These are phyloP conservation scores for Aphidius gifuensis DNA, from an alignment of 1,140 invertebrate species.

Conservation along the genomic window DNA sequence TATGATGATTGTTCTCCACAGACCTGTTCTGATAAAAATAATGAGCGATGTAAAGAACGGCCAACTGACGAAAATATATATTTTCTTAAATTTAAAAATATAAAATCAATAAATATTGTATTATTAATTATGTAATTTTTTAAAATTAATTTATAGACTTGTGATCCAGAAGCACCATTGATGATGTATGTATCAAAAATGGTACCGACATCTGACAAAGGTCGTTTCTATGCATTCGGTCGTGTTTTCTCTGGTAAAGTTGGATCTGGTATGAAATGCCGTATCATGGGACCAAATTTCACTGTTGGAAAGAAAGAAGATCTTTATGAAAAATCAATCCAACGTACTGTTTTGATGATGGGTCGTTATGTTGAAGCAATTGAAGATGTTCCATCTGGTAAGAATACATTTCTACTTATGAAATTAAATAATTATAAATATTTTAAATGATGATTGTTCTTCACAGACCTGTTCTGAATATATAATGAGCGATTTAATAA, in stretches of 20 bases:
- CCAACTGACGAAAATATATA: conserved; percentile 36
- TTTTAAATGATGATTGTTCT: conserved; percentile 41
- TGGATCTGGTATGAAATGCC: conserved; percentile 92
- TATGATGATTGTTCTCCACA: conserved; percentile 52
- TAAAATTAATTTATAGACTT: conserved; percentile 62
- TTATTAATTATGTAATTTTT: conserved; percentile 6
- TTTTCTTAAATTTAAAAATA: not conserved
- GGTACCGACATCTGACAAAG: conserved; percentile 99
- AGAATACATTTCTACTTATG: conserved; percentile 23
- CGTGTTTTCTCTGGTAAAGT: conserved; percentile 98
- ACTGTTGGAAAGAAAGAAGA: conserved; percentile 98
- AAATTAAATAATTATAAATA: not conserved
- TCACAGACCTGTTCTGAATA: conserved; percentile 45
- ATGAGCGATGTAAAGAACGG: conserved; percentile 42
- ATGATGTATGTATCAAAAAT: conserved; percentile 99
- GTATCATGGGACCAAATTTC: conserved; percentile 99
- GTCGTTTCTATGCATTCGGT: conserved; percentile 99
- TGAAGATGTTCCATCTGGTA: conserved; percentile 96
- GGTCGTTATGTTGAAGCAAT: conserved; percentile 99
- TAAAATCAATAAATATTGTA: conserved; percentile 1
- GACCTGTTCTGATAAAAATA: conserved; percentile 50
- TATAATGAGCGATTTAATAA: conserved; percentile 33
- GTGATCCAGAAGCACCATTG: conserved; percentile 92
- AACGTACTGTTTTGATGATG: conserved; percentile 99
- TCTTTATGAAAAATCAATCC: conserved; percentile 98